phyloP scores from a whole-genome alignment of 2,113 vertebrate genomes.

The Ammospiza nelsoni region DNA sequence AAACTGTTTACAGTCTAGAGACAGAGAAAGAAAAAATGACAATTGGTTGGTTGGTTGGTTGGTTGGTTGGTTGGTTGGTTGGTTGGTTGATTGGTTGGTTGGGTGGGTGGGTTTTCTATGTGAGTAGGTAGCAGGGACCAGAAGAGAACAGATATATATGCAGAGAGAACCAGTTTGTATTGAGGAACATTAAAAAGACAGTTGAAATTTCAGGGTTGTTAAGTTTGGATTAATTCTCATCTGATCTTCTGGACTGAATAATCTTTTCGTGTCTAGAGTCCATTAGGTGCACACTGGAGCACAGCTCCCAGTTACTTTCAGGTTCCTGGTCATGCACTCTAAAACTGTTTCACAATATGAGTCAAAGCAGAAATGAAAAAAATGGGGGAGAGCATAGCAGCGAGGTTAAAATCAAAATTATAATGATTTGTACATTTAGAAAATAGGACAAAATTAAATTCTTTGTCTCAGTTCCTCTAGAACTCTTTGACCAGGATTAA shows the following conservation, averaged over 20 bases:
- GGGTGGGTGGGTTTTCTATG: background rate
- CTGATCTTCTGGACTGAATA: background rate
- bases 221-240: background rate
- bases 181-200: background rate
- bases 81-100: background rate
- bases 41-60: too few species aligned
- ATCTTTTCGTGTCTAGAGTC: background rate
- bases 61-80: background rate
- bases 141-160: background rate
- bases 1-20: background rate
- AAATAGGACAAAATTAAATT: background rate
- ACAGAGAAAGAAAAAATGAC: background rate
- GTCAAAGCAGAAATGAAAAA: background rate
- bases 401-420: background rate
- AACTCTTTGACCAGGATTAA: background rate
- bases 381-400: rapidly evolving
- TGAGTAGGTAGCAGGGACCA: background rate
- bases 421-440: background rate
- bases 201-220: background rate
- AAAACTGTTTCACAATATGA: background rate
- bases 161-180: background rate
- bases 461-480: background rate
- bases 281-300: background rate
- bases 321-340: background rate
- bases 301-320: background rate